Evolutionary conservation across 2,888 invertebrate species (phyloP).

Genomic region (Diloba caeruleocephala): DNA sequence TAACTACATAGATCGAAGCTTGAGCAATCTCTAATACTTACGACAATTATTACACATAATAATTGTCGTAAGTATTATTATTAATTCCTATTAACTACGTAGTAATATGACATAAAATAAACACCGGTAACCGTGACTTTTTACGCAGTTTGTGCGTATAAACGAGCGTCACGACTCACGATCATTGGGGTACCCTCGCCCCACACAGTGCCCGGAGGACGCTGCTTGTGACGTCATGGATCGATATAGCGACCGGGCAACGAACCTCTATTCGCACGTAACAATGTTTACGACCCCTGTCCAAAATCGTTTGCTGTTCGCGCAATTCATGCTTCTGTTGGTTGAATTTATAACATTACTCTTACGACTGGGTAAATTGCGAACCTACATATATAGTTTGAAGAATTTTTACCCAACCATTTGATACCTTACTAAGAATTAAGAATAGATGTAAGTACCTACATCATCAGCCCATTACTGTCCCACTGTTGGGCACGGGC

Average conservation of each 20-base stretch:
- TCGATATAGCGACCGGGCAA: constrained; percentile 74
- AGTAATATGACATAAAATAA: constrained; percentile 2
- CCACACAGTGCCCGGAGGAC: constrained; percentile 26
- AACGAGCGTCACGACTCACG: constrained; percentile 30
- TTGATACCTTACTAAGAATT: too few relatives aligned
- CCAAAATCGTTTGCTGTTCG: constrained; percentile 43
- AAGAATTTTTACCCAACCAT: too few relatives aligned
- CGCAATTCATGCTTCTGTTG: constrained; percentile 18
- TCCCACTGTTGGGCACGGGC: too few relatives aligned
- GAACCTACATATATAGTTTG: too few relatives aligned
- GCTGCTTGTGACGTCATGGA: constrained; percentile 65
- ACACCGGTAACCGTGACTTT: constrained; percentile 8
- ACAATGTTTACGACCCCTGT: constrained; percentile 50
- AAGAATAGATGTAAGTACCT: too few relatives aligned
- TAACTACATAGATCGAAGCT: too few relatives aligned
- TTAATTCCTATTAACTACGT: too few relatives aligned
- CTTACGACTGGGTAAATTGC: background rate
- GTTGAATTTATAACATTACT: constrained; percentile 6
- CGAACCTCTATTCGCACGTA: constrained; percentile 67
- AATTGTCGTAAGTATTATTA: too few relatives aligned
- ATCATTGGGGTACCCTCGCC: constrained; percentile 27
- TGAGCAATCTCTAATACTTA: too few relatives aligned
- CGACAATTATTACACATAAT: too few relatives aligned
- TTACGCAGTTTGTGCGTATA: constrained; percentile 21
- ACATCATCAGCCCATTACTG: too few relatives aligned